A percentile compares a stretch with the other conserved stretches of the same genome.
Conservation (phyloP, 2,113 vertebrate genomes). For the Brachyhypopomus gauderio region DNA sequence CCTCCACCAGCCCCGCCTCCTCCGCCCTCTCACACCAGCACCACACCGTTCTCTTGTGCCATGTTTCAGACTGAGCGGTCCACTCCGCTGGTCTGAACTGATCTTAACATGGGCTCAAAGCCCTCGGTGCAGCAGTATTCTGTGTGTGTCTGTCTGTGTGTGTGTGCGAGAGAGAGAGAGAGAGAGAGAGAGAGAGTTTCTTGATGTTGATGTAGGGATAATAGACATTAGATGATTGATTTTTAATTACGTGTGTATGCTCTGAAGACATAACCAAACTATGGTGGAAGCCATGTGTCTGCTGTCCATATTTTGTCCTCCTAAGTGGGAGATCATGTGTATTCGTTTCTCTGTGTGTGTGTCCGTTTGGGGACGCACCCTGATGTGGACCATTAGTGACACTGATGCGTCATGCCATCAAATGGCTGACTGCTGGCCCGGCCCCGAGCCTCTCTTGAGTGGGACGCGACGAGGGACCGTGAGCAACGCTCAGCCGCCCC, state of each 20-base stretch:
- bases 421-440: background rate
- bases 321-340: background rate
- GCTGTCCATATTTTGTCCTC: background rate
- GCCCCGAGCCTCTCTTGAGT: background rate
- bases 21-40: constrained; percentile 36
- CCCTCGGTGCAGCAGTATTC: no score
- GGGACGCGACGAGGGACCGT: background rate
- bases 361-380: background rate
- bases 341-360: background rate
- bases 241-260: constrained; percentile 51
- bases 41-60: constrained; percentile 34
- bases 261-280: constrained; percentile 69
- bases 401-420: background rate
- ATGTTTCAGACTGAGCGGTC: constrained; percentile 40
- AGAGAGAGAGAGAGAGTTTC: background rate
- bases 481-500: background rate
- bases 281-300: background rate
- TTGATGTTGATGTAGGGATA: constrained; percentile 59
- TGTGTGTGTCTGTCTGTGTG: constrained; percentile 50
- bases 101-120: no score
- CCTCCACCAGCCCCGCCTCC: background rate
- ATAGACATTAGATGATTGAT: constrained; percentile 55
- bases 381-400: background rate
- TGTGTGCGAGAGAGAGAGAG: background rate
- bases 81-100: background rate